These are phyloP conservation scores for Copidosoma floridanum DNA, from an alignment of 1,140 invertebrate genomes.

Conservation along the genomic window DNA sequence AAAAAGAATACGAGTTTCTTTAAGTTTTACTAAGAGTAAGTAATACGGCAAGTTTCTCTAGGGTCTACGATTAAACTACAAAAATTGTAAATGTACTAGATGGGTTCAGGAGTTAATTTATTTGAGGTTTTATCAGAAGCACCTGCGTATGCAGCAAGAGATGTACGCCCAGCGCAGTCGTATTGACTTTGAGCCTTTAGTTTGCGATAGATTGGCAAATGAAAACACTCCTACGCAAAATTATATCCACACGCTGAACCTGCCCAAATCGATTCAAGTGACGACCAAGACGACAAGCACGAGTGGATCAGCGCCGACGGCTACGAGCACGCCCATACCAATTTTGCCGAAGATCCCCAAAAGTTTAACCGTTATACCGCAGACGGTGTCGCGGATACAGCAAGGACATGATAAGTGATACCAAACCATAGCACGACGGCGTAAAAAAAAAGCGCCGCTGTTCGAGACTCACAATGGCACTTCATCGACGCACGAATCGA, in stretches of 20 bases:
- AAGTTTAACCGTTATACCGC: slow-evolving; percentile 72
- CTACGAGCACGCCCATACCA: slow-evolving; percentile 43
- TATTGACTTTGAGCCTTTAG: slow-evolving; percentile 54
- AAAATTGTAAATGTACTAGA: too few relatives aligned
- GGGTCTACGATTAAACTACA: too few relatives aligned
- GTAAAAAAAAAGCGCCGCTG: too few relatives aligned
- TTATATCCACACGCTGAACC: slow-evolving; percentile 48
- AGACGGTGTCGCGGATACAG: slow-evolving; percentile 55
- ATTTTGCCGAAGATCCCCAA: slow-evolving; percentile 73
- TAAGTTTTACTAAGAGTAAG: too few relatives aligned
- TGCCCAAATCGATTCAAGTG: slow-evolving; percentile 55
- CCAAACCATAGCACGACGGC: slow-evolving; percentile 1
- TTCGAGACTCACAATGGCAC: too few relatives aligned
- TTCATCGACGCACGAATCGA: background rate
- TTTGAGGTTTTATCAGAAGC: too few relatives aligned
- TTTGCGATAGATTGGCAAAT: slow-evolving; percentile 52
- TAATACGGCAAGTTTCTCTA: too few relatives aligned
- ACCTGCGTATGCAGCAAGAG: slow-evolving; percentile 52
- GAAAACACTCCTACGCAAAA: slow-evolving; percentile 52
- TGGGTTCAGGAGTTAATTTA: too few relatives aligned
- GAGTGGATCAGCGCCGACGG: slow-evolving; percentile 38
- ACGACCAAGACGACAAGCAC: too few relatives aligned
- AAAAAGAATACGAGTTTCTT: too few relatives aligned
- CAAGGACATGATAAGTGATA: slow-evolving; percentile 47
- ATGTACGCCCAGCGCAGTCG: slow-evolving; percentile 51